These are phyloP conservation scores for Heliocidaris erythrogramma DNA, from an alignment of 35 echinoderm and acorn worm genomes.

Conservation along the genomic window DNA sequence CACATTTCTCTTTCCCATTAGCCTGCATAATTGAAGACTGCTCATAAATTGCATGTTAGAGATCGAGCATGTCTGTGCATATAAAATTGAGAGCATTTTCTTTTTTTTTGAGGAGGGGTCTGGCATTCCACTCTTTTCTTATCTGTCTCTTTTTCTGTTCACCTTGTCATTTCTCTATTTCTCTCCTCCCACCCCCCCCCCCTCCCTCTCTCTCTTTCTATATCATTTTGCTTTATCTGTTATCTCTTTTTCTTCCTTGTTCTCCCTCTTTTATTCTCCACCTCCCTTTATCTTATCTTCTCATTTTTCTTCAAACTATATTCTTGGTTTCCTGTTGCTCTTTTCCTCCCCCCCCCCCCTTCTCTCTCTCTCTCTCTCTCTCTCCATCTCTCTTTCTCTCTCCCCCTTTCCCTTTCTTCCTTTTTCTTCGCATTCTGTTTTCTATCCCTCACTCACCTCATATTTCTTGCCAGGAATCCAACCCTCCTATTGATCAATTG, in stretches of 20 bases:
- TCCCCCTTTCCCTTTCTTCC: not conserved
- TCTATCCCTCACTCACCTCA: not conserved
- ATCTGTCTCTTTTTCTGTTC: not conserved
- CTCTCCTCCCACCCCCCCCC: not conserved
- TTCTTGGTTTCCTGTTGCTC: not conserved
- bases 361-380: not conserved
- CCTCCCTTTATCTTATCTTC: too few relatives aligned
- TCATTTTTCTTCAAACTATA: not conserved
- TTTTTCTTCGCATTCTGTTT: too few relatives aligned
- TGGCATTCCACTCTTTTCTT: not conserved
- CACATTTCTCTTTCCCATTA: not conserved
- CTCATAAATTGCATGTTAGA: conserved; percentile 14
- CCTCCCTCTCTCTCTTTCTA: not conserved
- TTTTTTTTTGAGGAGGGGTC: not conserved
- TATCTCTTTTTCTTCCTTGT: not conserved
- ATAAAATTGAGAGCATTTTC: conserved; percentile 31
- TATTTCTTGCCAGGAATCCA: not conserved
- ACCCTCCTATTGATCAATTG: not conserved
- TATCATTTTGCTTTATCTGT: not conserved
- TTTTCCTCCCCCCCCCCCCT: not conserved
- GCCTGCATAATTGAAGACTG: conserved; percentile 23
- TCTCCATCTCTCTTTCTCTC: not conserved
- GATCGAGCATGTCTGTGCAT: conserved; percentile 30
- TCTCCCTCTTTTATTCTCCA: not conserved
- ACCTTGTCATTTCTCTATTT: not conserved